Evolutionary conservation across 2,113 vertebrate genomes (phyloP).

Genomic region (cattle (Bos taurus)): ARS-UCD2.0 NC_037346.1:5155501-5156000

Average conservation of each 20-base stretch:
- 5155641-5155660: not conserved
- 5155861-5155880: not conserved
- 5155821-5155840: not conserved
- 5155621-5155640: not conserved
- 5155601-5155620: no score
- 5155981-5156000: not conserved
- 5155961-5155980: not conserved
- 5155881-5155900: not conserved
- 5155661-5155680: not conserved
- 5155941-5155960: not conserved
- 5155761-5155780: not conserved
- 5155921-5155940: not conserved
- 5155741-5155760: not conserved
- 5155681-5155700: not conserved
- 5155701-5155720: not conserved
- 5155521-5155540: not conserved
- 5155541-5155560: not conserved
- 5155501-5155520: not conserved
- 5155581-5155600: not conserved
- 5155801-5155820: not conserved
- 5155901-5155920: not conserved
- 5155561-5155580: not conserved
- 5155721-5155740: not conserved
- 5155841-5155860: not conserved
- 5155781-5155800: not conserved